phyloP scores from a whole-genome alignment of 2,797 vertebrate genomes.

The Prionace glauca region DNA sequence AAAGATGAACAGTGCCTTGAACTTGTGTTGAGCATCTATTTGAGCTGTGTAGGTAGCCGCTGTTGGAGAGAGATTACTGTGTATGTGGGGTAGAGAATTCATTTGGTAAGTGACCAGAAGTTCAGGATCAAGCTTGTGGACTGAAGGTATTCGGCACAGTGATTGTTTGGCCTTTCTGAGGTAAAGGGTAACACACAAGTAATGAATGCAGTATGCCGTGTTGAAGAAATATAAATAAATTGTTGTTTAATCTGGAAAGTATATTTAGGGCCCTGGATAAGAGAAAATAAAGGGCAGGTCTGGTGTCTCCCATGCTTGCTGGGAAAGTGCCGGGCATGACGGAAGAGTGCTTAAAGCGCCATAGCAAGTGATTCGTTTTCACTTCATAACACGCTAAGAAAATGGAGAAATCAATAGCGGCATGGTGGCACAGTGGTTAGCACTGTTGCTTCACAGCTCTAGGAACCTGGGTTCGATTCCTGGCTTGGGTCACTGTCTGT shows the following conservation, averaged over 20 bases:
- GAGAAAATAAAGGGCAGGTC: too few relatives aligned
- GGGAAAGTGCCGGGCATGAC: not conserved
- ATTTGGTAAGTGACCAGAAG: not conserved
- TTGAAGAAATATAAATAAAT: not conserved
- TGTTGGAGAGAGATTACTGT: not conserved
- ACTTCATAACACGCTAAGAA: not conserved
- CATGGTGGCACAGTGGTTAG: too few relatives aligned
- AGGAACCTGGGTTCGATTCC: too few relatives aligned
- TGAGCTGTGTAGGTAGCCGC: not conserved
- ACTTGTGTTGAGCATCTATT: not conserved
- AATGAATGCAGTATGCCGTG: not conserved
- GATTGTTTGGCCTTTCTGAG: not conserved
- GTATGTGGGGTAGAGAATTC: not conserved
- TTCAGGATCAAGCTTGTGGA: not conserved
- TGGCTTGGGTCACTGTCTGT: too few relatives aligned
- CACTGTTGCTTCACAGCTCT: too few relatives aligned
- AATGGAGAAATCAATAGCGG: not conserved
- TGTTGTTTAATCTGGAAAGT: not conserved
- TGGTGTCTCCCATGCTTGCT: not conserved
- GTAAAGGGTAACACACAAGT: not conserved
- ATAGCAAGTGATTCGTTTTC: not conserved
- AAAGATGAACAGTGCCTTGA: not conserved
- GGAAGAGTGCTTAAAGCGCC: not conserved
- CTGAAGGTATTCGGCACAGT: not conserved
- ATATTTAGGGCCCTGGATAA: not conserved